phyloP scores from a whole-genome alignment of 1,140 invertebrate genomes.

The Trachymyrmex cornetzi region DNA sequence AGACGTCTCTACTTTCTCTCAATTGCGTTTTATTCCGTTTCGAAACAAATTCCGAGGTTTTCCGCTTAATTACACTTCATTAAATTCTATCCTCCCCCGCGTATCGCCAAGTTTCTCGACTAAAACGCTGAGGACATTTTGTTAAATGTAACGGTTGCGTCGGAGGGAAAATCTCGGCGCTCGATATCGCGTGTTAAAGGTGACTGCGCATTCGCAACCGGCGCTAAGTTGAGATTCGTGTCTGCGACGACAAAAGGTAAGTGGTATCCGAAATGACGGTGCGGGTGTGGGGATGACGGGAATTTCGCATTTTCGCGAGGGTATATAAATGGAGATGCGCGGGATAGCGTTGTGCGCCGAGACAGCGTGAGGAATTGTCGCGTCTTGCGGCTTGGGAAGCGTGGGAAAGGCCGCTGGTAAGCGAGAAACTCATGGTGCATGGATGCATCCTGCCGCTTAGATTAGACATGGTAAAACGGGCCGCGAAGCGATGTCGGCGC shows the following conservation, averaged over 20 bases:
- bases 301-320: slow-evolving; percentile 26
- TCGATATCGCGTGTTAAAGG: slow-evolving; percentile 25
- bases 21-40: neutral
- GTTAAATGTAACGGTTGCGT: neutral
- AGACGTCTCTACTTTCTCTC: neutral
- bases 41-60: neutral
- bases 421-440: slow-evolving; percentile 15
- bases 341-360: neutral
- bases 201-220: slow-evolving; percentile 23
- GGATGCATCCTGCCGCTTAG: slow-evolving; percentile 46
- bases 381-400: neutral
- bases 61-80: slow-evolving; percentile 24
- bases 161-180: neutral
- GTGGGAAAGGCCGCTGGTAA: slow-evolving; percentile 29
- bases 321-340: slow-evolving; percentile 16
- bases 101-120: neutral
- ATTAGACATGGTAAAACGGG: slow-evolving; percentile 45
- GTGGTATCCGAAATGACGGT: slow-evolving; percentile 20
- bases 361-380: slow-evolving; percentile 22
- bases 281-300: neutral
- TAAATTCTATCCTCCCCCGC: slow-evolving; percentile 13
- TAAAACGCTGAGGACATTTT: neutral
- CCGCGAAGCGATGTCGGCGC: slow-evolving; percentile 21
- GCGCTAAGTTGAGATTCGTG: slow-evolving; percentile 28
- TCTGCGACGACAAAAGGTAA: neutral